A percentile compares a stretch with the other conserved stretches of the same genome.
Conservation (phyloP, 2,797 vertebrate genomes). For the Falco naumanni region DNA sequence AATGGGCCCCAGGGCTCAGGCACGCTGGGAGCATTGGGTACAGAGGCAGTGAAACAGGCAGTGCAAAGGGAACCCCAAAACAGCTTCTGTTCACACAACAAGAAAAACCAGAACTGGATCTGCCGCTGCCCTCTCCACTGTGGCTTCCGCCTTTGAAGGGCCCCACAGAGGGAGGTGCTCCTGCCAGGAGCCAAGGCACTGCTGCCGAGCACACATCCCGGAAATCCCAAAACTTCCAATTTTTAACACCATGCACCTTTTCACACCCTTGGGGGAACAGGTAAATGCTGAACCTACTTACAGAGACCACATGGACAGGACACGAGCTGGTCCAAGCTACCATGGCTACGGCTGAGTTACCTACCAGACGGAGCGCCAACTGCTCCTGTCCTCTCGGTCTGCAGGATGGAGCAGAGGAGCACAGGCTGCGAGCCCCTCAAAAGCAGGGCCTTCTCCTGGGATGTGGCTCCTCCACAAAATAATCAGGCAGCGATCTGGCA, state of each 20-base stretch:
- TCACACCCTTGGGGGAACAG: not conserved
- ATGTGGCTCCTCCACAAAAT: not conserved
- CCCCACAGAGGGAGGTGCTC: not conserved
- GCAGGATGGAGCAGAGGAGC: not conserved
- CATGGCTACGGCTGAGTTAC: fast-evolving
- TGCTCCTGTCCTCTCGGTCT: not conserved
- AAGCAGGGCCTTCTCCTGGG: not conserved
- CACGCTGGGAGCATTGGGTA: fast-evolving
- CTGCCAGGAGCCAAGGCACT: not conserved
- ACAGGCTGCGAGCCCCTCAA: not conserved
- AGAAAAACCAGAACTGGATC: not conserved
- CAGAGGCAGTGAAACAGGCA: fast-evolving
- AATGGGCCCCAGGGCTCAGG: not conserved
- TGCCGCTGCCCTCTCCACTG: not conserved
- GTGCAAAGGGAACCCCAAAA: not conserved
- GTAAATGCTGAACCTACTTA: not conserved
- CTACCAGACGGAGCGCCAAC: not conserved
- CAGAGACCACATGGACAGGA: fast-evolving
- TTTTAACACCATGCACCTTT: not conserved
- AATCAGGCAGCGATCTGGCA: not conserved
- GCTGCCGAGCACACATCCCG: not conserved
- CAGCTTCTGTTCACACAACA: not conserved
- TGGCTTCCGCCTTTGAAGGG: not conserved
- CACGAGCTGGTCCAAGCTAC: not conserved
- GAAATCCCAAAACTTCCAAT: not conserved